These are phyloP conservation scores for Aphidius ervi DNA, from an alignment of 1,140 invertebrate genomes.

Conservation along the genomic window DNA sequence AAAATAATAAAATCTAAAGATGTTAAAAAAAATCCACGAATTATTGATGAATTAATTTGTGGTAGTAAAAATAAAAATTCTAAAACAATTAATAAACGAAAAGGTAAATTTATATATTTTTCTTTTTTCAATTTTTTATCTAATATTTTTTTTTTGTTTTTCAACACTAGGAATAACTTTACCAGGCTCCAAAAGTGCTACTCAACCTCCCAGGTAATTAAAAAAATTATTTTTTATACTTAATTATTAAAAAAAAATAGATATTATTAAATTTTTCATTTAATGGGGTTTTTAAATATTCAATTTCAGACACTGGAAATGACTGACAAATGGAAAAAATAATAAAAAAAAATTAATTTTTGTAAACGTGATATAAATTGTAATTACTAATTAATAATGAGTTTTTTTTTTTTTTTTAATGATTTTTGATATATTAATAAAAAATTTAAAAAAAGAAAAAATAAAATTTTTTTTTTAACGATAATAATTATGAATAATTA, in stretches of 20 bases:
- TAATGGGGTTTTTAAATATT: not conserved
- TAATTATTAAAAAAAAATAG: not conserved
- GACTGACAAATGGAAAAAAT: not conserved
- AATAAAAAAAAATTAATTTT: slow-evolving; percentile 1
- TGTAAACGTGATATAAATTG: slow-evolving; percentile 10
- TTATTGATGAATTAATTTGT: slow-evolving; percentile 41
- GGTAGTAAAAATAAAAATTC: slow-evolving; percentile 34
- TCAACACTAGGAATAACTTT: slow-evolving; percentile 6
- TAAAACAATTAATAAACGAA: slow-evolving; percentile 28
- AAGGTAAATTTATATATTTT: slow-evolving; percentile 22
- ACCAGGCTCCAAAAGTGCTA: slow-evolving; percentile 16
- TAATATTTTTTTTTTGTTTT: slow-evolving; percentile 4
- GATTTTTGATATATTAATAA: not conserved
- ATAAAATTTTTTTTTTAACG: slow-evolving; percentile 1
- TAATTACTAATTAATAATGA: not conserved
- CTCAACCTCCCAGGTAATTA: slow-evolving; percentile 15
- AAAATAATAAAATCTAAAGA: slow-evolving; percentile 30
- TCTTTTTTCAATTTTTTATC: not conserved
- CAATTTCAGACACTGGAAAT: slow-evolving; percentile 26
- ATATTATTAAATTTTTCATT: too few species aligned
- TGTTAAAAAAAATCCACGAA: slow-evolving; percentile 29
- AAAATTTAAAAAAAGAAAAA: not conserved
- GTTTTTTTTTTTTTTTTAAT: too few species aligned
- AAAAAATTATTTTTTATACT: slow-evolving; percentile 1
- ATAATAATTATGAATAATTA: slow-evolving; percentile 40